These are phyloP conservation scores for Microcebus murinus DNA, from an alignment of 2,113 vertebrate species.

Conservation along the genomic window DNA sequence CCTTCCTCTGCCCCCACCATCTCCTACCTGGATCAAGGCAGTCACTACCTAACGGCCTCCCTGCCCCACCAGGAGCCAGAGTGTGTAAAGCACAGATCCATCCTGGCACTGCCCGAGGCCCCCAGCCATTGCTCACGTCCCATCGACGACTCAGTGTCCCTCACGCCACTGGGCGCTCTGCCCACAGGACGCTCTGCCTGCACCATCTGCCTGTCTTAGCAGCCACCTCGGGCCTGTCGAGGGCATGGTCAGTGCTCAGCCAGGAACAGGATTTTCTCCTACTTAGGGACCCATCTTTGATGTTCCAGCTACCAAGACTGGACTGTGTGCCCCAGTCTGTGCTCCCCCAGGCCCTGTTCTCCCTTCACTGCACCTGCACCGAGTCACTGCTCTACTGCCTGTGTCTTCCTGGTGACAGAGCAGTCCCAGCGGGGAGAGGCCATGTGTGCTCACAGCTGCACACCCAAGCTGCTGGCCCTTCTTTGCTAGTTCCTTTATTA, in stretches of 20 bases:
- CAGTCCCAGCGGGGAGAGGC: neutral
- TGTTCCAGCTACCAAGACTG: too few relatives aligned
- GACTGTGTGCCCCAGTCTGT: neutral
- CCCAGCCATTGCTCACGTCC: neutral
- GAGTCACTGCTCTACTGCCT: neutral
- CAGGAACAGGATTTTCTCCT: neutral
- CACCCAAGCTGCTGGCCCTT: neutral
- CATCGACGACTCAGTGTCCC: fast-evolving
- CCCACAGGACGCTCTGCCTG: neutral
- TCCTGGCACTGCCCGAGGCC: neutral
- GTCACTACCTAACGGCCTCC: neutral
- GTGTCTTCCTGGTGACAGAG: neutral
- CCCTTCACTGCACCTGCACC: fast-evolving
- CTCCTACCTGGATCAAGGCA: neutral
- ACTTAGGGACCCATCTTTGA: neutral
- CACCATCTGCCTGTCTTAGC: neutral
- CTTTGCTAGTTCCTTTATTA: neutral
- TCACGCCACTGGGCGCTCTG: neutral
- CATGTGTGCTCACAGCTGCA: neutral
- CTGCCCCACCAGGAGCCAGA: neutral
- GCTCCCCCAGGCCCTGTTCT: neutral
- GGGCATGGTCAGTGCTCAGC: neutral
- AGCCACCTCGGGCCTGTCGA: neutral
- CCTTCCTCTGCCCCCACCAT: neutral
- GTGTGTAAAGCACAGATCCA: neutral